These are phyloP conservation scores for Gryllus longicercus DNA, from an alignment of 2,888 invertebrate species.

Conservation along the genomic window DNA sequence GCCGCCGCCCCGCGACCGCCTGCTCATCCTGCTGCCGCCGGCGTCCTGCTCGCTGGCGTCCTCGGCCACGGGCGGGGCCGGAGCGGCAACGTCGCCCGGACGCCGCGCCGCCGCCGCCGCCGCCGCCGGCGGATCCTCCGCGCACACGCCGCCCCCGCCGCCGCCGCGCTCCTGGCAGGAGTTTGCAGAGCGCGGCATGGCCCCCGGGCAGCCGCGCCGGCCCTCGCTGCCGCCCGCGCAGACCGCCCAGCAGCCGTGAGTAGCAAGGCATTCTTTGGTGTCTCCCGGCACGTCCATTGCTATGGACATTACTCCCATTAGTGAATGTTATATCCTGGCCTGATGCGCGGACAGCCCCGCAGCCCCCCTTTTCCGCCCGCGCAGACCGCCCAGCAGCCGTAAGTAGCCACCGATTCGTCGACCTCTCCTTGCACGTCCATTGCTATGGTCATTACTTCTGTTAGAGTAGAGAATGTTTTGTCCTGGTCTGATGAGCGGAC, in stretches of 20 bases:
- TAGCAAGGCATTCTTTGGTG: not conserved
- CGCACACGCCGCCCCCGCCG: constrained; percentile 28
- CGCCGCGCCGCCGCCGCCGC: constrained; percentile 55
- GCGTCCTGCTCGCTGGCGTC: constrained; percentile 43
- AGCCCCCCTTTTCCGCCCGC: not conserved
- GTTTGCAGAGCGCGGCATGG: constrained; percentile 56
- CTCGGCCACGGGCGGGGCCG: constrained; percentile 37
- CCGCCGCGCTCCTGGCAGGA: constrained; percentile 56
- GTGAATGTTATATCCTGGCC: constrained; percentile 58
- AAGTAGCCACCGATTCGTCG: not conserved
- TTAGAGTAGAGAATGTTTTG: constrained; percentile 53
- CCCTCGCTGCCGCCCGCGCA: not conserved
- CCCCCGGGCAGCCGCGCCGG: not conserved
- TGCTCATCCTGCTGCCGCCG: constrained; percentile 64
- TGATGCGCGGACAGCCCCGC: not conserved
- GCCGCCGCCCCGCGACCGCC: constrained; percentile 52
- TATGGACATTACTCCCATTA: constrained; percentile 49
- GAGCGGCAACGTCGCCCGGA: constrained; percentile 49
- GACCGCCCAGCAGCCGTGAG: not conserved
- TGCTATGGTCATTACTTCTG: constrained; percentile 44
- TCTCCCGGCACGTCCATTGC: no score
- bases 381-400: not conserved
- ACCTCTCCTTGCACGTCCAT: no score
- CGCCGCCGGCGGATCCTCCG: not conserved
- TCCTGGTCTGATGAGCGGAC: constrained; percentile 41